Conservation (phyloP, 2,113 vertebrate species). For the Burhinus bistriatus region DNA sequence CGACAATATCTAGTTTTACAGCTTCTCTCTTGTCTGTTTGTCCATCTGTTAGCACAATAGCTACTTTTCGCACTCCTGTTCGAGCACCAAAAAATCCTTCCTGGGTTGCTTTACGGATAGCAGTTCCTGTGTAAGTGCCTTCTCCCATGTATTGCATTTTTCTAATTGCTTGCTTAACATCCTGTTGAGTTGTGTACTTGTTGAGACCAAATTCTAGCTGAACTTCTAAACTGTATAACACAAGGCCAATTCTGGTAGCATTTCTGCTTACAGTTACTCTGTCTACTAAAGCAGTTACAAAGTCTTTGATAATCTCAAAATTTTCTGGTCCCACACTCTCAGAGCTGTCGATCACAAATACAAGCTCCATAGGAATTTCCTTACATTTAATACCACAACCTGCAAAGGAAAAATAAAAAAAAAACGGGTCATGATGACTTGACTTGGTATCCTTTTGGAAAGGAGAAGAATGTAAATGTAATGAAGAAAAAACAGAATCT, state of each 20-base stretch:
- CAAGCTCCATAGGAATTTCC: conserved; percentile 91
- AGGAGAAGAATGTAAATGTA: neutral
- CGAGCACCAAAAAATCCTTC: conserved; percentile 86
- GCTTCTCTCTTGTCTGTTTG: conserved; percentile 88
- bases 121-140: conserved; percentile 88
- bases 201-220: conserved; percentile 84
- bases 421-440: neutral
- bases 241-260: conserved; percentile 85
- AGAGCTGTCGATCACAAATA: conserved; percentile 93
- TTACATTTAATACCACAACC: conserved; percentile 92
- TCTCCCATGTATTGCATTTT: conserved; percentile 90
- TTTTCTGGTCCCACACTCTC: conserved; percentile 92
- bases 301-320: conserved; percentile 92
- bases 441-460: neutral
- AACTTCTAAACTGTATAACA: conserved; percentile 89
- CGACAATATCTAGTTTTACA: conserved; percentile 84
- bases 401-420: conserved; percentile 56
- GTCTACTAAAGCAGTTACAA: conserved; percentile 87
- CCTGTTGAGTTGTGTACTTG: conserved; percentile 78
- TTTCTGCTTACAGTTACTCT: conserved; percentile 87
- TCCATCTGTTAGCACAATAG: conserved; percentile 88
- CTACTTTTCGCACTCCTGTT: conserved; percentile 84
- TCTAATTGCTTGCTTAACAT: conserved; percentile 85
- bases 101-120: conserved; percentile 87
- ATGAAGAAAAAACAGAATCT: neutral